A percentile compares a stretch with the other conserved stretches of the same genome.
Conservation (phyloP, 2,113 vertebrate species). For the Alosa alosa region DNA sequence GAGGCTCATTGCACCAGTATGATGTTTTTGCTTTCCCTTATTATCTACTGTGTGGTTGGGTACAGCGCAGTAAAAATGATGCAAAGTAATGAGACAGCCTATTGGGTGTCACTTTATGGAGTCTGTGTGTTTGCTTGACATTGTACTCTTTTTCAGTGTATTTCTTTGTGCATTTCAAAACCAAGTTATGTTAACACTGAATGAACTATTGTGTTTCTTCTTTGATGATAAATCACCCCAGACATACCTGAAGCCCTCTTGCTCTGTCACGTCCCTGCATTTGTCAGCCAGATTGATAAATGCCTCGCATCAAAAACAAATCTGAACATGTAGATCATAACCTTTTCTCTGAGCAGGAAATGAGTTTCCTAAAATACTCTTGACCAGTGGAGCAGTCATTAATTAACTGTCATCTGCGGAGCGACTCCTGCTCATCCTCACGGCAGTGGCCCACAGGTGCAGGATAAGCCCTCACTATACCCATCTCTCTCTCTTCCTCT, state of each 20-base stretch:
- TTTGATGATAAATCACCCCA: neutral
- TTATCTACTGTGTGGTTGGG: neutral
- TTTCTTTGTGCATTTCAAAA: neutral
- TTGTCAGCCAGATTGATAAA: constrained; percentile 51
- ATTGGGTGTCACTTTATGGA: neutral
- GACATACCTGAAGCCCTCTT: neutral
- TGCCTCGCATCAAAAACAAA: constrained; percentile 56
- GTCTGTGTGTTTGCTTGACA: neutral
- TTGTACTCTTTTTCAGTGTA: neutral
- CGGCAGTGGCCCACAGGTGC: neutral
- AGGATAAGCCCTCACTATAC: neutral
- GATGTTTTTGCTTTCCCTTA: neutral
- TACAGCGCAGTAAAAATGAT: neutral
- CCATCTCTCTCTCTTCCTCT: neutral
- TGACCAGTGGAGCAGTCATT: constrained; percentile 50
- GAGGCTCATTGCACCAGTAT: neutral
- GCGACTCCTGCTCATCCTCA: constrained; percentile 8
- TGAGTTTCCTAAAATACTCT: constrained; percentile 64
- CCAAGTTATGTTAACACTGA: neutral
- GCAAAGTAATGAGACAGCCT: neutral
- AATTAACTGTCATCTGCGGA: constrained; percentile 55
- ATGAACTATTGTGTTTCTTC: neutral
- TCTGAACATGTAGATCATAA: constrained; percentile 64
- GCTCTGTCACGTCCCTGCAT: constrained; percentile 5
- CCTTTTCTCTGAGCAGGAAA: constrained; percentile 64